Conservation (phyloP, 2,113 vertebrate genomes). For the Pteruthius melanotis region DNA sequence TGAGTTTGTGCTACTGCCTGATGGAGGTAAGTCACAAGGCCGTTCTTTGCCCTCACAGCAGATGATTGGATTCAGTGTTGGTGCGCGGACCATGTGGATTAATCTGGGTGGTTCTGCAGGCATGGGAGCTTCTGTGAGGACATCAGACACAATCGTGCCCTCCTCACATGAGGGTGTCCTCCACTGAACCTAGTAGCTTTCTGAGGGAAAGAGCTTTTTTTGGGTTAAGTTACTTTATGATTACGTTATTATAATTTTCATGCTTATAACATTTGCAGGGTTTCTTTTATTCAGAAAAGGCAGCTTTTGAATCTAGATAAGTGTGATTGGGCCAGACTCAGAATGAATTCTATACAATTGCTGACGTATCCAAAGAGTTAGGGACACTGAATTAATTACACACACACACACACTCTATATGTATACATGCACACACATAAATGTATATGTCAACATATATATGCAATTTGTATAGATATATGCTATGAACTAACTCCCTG, state of each 20-base stretch:
- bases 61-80: neutral
- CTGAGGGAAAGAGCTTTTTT: neutral
- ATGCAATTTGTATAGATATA: neutral
- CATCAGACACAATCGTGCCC: neutral
- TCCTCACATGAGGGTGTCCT: neutral
- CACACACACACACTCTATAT: fast-evolving
- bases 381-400: neutral
- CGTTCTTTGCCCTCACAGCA: neutral
- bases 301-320: neutral
- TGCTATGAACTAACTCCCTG: neutral
- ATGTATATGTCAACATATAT: too few relatives aligned
- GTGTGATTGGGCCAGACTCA: neutral
- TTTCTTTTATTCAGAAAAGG: neutral
- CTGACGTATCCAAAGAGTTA: neutral
- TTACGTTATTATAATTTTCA: neutral
- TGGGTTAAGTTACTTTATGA: neutral
- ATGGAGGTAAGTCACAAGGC: neutral
- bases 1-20: neutral
- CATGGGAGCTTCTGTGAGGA: neutral
- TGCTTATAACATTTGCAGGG: neutral
- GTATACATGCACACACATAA: neutral
- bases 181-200: neutral
- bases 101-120: neutral
- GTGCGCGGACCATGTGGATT: neutral
- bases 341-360: neutral